A percentile compares a stretch with the other conserved stretches of the same genome.
Evolutionary conservation across 2,888 invertebrate species (phyloP).

Genomic region (Drosophila meridiana): DNA sequence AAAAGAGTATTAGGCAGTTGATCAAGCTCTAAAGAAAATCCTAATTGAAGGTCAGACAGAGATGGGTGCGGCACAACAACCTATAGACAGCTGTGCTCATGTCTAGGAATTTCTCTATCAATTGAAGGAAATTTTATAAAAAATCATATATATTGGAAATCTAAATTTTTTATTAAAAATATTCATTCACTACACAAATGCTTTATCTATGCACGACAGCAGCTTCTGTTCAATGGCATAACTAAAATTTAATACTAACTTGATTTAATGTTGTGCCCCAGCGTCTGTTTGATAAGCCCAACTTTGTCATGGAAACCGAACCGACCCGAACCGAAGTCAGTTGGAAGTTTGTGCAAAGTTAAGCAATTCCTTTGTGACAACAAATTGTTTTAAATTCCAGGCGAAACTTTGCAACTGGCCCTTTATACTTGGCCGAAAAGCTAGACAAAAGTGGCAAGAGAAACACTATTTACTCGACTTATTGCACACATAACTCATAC

Average conservation of each 20-base stretch:
- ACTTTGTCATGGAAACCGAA: conserved; percentile 29
- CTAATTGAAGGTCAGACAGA: neutral
- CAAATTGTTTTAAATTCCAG: conserved; percentile 46
- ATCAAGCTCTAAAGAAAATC: neutral
- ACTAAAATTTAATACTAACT: conserved; percentile 11
- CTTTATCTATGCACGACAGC: no score
- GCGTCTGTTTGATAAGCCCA: conserved; percentile 19
- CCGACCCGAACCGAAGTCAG: conserved; percentile 1
- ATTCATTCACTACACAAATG: neutral
- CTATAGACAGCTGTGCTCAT: neutral
- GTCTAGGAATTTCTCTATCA: neutral
- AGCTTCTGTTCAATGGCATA: conserved; percentile 5
- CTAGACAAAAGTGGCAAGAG: conserved; percentile 20
- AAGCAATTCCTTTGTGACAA: conserved; percentile 37
- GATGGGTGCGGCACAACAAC: neutral
- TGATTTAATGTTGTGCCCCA: conserved; percentile 24
- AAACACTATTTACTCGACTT: conserved; percentile 12
- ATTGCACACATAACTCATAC: conserved; percentile 16
- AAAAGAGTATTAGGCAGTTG: neutral
- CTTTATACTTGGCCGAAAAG: conserved; percentile 15
- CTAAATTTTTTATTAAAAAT: neutral
- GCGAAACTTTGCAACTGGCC: conserved; percentile 42
- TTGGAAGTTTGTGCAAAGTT: conserved; percentile 40
- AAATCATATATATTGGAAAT: neutral
- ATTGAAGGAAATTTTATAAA: neutral